Evolutionary conservation across 2,888 invertebrate species (phyloP).

Genomic region (Philereme transversata): DNA sequence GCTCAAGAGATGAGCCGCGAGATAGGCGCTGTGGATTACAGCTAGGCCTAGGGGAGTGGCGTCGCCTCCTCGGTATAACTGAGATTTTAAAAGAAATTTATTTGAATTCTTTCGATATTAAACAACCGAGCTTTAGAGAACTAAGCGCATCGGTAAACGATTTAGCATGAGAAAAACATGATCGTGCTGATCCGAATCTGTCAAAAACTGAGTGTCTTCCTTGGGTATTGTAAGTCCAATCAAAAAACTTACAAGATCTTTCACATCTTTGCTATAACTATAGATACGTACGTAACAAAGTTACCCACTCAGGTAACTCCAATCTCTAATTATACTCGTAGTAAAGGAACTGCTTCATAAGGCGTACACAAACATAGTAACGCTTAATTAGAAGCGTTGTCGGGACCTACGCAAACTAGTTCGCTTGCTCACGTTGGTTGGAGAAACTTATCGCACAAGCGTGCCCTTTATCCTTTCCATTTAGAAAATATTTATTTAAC

Average conservation of each 20-base stretch:
- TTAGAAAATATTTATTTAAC: conserved; percentile 81
- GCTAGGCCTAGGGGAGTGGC: conserved; percentile 24
- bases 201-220: too few relatives aligned
- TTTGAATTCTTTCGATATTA: conserved; percentile 10
- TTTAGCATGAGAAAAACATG: too few relatives aligned
- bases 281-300: background rate
- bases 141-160: too few relatives aligned
- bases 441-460: conserved; percentile 72
- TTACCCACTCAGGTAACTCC: conserved; percentile 1
- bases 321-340: background rate
- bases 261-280: too few relatives aligned
- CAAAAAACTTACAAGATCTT: too few relatives aligned
- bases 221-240: too few relatives aligned
- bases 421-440: conserved; percentile 62
- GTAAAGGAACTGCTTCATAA: conserved; percentile 1
- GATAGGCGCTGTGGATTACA: conserved; percentile 66
- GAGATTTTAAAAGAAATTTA: conserved; percentile 30
- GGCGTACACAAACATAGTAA: conserved; percentile 41
- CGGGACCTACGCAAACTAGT: conserved; percentile 65
- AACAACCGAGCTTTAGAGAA: too few relatives aligned
- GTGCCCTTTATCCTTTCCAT: conserved; percentile 77
- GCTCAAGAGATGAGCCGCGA: conserved; percentile 73
- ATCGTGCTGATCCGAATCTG: too few relatives aligned
- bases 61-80: conserved; percentile 8
- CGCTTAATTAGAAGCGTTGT: conserved; percentile 71